phyloP scores from a whole-genome alignment of 2,113 vertebrate species.

The Phrynosoma blainvillii region DNA sequence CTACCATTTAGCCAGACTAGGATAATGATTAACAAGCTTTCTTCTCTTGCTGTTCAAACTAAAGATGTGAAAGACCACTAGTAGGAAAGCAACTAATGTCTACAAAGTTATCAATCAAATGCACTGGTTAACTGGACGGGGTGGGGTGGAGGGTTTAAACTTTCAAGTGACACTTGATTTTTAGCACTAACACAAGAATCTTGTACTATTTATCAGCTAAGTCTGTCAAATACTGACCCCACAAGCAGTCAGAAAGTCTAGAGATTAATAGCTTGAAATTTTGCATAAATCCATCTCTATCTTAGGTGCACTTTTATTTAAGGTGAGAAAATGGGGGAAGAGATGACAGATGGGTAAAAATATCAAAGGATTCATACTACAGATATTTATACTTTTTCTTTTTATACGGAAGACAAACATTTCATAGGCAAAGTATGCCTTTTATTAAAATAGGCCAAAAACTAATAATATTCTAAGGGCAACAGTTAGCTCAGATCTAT shows the following conservation, averaged over 20 bases:
- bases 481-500: too few relatives aligned
- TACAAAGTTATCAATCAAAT: constrained; percentile 42
- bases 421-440: too few relatives aligned
- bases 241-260: constrained; percentile 34
- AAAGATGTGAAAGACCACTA: not conserved
- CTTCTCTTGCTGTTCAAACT: not conserved
- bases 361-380: constrained; percentile 21
- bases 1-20: constrained; percentile 20
- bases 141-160: too few relatives aligned
- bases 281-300: constrained; percentile 35
- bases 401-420: constrained; percentile 47
- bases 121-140: too few relatives aligned
- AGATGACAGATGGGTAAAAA: constrained; percentile 43
- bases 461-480: too few relatives aligned
- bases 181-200: constrained; percentile 40
- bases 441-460: too few relatives aligned
- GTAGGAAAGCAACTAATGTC: not conserved
- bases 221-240: constrained; percentile 38
- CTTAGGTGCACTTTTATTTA: not conserved
- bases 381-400: not conserved
- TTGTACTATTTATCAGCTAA: constrained; percentile 54
- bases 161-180: too few relatives aligned
- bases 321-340: not conserved
- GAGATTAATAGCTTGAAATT: constrained; percentile 39
- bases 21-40: not conserved